Evolutionary conservation across 2,888 invertebrate genomes (phyloP), one percentile per base, ranked within the genome.

Genomic region (Mesorhabditis spiculigera): DNA sequence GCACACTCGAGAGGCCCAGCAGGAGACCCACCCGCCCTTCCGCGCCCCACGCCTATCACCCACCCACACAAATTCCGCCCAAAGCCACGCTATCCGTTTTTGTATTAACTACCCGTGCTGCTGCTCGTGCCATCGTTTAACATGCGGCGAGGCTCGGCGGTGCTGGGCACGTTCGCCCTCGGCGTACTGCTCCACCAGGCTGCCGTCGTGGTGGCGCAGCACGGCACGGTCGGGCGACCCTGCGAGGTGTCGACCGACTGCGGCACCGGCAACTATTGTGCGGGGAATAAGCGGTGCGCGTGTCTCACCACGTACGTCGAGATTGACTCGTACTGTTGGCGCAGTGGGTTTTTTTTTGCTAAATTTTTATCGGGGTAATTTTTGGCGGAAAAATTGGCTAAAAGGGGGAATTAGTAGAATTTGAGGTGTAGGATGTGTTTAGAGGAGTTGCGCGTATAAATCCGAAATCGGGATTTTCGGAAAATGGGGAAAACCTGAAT

Each of bases 241-340:
- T 85, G 85, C 72, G 82, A 80, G 69, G 81, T 82, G 45, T 79
- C 79, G 58, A 85, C 85, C 5, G 85, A 85, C 67, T 85, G 85
- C 68, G 82, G 82, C 65, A 82, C 82, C 41, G 85, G 85, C 61
- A 82, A 82, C 72, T 85, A 85, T 75, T 85, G 85, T 75, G 85
- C 83, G 45, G 83, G 85, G 45, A 85, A 85, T 73, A 84, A 85
- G 76, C 78, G 82, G 16, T 85, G 85, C 70, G 85, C 84, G n/a
- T 85, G 85, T 70, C 77, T 85, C 62, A 81, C 85, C 41, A 85
- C 83, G 43, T 85, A 85, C 72, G 85, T 85, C 44, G 83, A 83
- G 73, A 84, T 85, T 77, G 82, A 85, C 75, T 81, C 81, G 61
- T 85, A 83, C 73, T 85, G 85, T 73, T 85, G 85, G 85, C 75